These are phyloP conservation scores for Nannoperca obscura DNA, from an alignment of 2,797 vertebrate species.

Conservation along the genomic window DNA sequence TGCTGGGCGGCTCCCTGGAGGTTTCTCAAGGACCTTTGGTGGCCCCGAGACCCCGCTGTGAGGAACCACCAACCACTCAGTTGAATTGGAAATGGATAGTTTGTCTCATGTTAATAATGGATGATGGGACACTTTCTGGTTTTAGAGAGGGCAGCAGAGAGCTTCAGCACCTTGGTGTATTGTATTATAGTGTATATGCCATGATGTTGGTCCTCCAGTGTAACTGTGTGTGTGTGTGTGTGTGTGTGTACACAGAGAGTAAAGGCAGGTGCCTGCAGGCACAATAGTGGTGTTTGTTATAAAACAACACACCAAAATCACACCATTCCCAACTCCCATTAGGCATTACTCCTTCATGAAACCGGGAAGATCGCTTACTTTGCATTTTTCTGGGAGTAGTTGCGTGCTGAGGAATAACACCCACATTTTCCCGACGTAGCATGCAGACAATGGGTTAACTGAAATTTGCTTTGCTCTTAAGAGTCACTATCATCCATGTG, in stretches of 20 bases:
- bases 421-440: conserved; percentile 2
- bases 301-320: conserved; percentile 31
- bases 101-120: conserved; percentile 67
- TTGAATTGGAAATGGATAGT: conserved; percentile 65
- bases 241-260: conserved; percentile 20
- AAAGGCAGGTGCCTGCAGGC: conserved; percentile 26
- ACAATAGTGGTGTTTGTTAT: conserved; percentile 65
- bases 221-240: conserved; percentile 5
- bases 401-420: conserved; percentile 5
- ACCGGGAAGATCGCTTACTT: conserved; percentile 14
- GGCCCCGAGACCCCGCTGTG: neutral
- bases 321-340: conserved; percentile 15
- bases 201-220: conserved; percentile 14
- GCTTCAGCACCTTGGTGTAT: conserved; percentile 34
- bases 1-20: neutral
- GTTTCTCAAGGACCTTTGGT: neutral
- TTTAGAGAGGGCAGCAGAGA: conserved; percentile 8
- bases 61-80: conserved; percentile 35
- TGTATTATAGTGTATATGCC: conserved; percentile 8
- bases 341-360: conserved; percentile 1
- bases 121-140: conserved; percentile 42
- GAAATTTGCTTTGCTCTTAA: conserved; percentile 13
- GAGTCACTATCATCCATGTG: neutral
- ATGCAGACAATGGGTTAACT: neutral
- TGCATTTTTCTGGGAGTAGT: conserved; percentile 22